Evolutionary conservation across 2,888 invertebrate genomes (phyloP).

Genomic region (Philaethria dido): DNA sequence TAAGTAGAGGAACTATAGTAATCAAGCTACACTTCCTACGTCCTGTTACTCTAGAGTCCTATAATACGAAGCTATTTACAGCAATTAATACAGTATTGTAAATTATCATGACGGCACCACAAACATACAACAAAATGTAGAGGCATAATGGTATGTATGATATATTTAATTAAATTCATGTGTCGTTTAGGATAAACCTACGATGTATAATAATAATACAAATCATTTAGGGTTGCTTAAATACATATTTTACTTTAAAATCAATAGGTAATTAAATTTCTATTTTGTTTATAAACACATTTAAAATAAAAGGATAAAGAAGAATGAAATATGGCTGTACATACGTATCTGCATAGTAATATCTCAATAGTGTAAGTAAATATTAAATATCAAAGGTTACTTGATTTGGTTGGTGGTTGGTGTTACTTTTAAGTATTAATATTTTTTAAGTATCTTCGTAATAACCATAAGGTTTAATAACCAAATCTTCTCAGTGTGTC

Average conservation of each 20-base stretch:
- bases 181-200: conserved; percentile 20
- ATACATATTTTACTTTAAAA: background rate
- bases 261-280: background rate
- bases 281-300: too few relatives aligned
- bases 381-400: too few relatives aligned
- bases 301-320: too few relatives aligned
- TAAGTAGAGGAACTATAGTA: background rate
- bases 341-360: too few relatives aligned
- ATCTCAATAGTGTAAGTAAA: too few relatives aligned
- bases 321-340: too few relatives aligned
- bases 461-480: background rate
- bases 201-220: conserved; percentile 3
- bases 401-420: too few relatives aligned
- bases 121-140: conserved; percentile 18
- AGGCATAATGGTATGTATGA: conserved; percentile 8
- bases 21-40: background rate
- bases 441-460: too few relatives aligned
- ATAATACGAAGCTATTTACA: background rate
- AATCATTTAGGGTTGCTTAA: background rate
- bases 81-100: conserved; percentile 20
- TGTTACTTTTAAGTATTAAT: background rate
- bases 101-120: conserved; percentile 19
- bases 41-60: background rate
- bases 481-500: too few relatives aligned
- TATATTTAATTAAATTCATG: conserved; percentile 18